phyloP scores from a whole-genome alignment of 2,797 vertebrate genomes.

The Agapornis canus region DNA sequence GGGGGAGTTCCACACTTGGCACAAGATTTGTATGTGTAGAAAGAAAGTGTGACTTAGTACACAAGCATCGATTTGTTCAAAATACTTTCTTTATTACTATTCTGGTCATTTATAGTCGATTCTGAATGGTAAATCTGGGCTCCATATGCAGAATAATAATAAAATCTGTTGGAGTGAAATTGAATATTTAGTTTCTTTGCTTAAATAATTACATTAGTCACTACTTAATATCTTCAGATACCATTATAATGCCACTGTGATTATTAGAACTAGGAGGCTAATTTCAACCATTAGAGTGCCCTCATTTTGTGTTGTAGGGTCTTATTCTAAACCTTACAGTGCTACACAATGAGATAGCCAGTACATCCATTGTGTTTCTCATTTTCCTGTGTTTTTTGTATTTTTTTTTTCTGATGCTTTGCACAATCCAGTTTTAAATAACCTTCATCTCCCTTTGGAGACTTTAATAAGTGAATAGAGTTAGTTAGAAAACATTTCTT shows the following conservation, averaged over 20 bases:
- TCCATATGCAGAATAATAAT: neutral
- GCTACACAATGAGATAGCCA: neutral
- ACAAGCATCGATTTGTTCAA: neutral
- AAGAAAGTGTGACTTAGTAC: neutral
- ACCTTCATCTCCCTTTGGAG: conserved; percentile 24
- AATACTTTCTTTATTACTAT: neutral
- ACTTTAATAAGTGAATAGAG: conserved; percentile 2
- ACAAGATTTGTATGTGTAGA: neutral
- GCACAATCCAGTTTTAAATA: conserved; percentile 46
- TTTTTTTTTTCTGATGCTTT: conserved; percentile 35
- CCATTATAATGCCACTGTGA: neutral
- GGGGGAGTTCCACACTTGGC: neutral
- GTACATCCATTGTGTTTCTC: conserved; percentile 1
- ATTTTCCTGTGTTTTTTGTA: neutral
- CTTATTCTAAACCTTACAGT: neutral
- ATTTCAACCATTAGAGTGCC: neutral
- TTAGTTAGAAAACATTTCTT: conserved; percentile 23
- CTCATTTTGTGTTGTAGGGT: neutral
- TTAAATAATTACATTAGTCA: neutral
- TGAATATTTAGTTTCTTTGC: neutral
- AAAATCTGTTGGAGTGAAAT: neutral
- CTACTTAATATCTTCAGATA: neutral
- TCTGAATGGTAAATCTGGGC: neutral
- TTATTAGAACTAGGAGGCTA: neutral
- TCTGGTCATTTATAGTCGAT: neutral